Percentiles rank a stretch among this genome's conserved stretches.
These are phyloP conservation scores for Halcyon chelicuti DNA, from an alignment of 2,797 vertebrate genomes.

Conservation along the genomic window DNA sequence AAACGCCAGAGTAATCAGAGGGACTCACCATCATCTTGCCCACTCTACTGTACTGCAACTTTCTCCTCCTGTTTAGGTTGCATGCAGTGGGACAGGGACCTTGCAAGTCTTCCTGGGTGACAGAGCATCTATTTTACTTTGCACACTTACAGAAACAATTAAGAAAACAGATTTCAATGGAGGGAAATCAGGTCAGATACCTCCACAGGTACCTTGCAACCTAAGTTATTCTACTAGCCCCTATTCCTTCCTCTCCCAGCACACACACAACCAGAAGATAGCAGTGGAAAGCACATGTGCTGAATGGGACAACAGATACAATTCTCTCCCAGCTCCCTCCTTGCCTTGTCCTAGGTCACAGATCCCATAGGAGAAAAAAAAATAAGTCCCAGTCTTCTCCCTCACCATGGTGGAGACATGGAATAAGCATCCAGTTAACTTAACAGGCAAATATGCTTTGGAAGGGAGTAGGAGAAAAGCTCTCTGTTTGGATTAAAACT, in stretches of 20 bases:
- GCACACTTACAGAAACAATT: neutral
- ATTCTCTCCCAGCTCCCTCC: neutral
- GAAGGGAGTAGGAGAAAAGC: neutral
- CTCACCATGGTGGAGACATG: neutral
- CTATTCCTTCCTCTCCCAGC: neutral
- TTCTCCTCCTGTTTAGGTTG: neutral
- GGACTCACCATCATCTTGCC: neutral
- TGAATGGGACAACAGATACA: neutral
- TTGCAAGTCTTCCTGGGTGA: neutral
- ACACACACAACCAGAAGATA: neutral
- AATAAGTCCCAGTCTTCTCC: neutral
- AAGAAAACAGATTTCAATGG: neutral
- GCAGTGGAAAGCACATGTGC: neutral
- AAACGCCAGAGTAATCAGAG: neutral
- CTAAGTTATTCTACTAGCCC: neutral
- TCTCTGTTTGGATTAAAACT: neutral
- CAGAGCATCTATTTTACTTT: neutral
- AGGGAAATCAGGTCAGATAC: neutral
- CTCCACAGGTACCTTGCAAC: neutral
- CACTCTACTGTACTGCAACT: neutral
- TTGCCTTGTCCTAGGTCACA: neutral
- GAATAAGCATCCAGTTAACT: neutral
- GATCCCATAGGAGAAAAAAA: neutral
- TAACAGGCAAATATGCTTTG: neutral
- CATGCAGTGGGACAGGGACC: neutral